These are phyloP conservation scores for Notodonta dromedarius DNA, from an alignment of 2,888 invertebrate genomes.

Conservation along the genomic window DNA sequence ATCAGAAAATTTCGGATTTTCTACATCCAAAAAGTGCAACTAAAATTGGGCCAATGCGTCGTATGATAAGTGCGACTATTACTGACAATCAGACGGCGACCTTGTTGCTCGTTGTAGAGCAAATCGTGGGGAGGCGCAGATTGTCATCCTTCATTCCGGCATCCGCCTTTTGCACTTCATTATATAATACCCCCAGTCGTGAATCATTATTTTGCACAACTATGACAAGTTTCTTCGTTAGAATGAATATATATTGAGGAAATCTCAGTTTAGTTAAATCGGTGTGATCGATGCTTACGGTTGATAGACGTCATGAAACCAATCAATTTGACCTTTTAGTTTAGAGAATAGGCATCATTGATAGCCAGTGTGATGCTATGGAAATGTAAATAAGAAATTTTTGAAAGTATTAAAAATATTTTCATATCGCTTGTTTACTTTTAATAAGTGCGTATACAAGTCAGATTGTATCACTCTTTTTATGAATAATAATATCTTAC, in stretches of 20 bases:
- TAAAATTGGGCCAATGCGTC: conserved; percentile 70
- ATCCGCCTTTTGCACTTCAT: conserved; percentile 79
- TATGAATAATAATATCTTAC: no score
- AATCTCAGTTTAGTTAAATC: not conserved
- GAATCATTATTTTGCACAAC: conserved; percentile 2
- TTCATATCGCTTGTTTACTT: no score
- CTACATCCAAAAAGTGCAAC: conserved; percentile 42
- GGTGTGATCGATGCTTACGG: not conserved
- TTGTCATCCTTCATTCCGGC: conserved; percentile 77
- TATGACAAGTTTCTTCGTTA: not conserved
- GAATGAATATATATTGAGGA: not conserved
- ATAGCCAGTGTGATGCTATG: no score
- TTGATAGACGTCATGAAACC: not conserved
- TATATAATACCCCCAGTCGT: conserved; percentile 56
- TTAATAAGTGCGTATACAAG: no score
- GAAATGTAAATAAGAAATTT: no score
- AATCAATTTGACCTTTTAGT: not conserved
- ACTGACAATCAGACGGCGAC: conserved; percentile 80
- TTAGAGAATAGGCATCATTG: not conserved
- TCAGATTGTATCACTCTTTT: no score
- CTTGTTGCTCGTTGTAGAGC: conserved; percentile 79
- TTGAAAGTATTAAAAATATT: no score
- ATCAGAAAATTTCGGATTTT: conserved; percentile 11
- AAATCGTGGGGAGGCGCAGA: conserved; percentile 80
- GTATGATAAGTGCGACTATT: conserved; percentile 73